Evolutionary conservation across 2,888 invertebrate species (phyloP).

Genomic region (Lingula anatina): DNA sequence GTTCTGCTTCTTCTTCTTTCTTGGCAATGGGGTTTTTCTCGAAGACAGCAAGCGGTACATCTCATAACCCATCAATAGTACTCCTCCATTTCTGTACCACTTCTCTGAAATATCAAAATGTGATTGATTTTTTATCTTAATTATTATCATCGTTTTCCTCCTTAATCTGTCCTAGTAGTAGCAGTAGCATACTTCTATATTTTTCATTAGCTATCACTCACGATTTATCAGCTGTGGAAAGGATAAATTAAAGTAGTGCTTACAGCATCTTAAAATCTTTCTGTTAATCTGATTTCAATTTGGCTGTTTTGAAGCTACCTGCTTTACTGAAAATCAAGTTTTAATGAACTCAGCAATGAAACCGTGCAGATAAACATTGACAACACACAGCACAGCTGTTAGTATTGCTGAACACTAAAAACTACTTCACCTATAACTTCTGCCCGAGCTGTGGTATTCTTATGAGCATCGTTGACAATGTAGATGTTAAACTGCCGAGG

Average conservation of each 20-base stretch:
- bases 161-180: too few relatives aligned
- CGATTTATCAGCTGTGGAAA: too few relatives aligned
- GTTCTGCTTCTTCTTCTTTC: slow-evolving; percentile 50
- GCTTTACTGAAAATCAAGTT: too few relatives aligned
- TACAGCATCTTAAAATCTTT: too few relatives aligned
- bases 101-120: slow-evolving; percentile 61
- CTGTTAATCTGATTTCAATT: too few relatives aligned
- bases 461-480: slow-evolving; percentile 89
- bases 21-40: slow-evolving; percentile 54
- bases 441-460: slow-evolving; percentile 80
- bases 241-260: neutral
- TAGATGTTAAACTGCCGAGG: slow-evolving; percentile 80
- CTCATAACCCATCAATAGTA: slow-evolving; percentile 94
- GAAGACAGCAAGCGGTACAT: slow-evolving; percentile 80
- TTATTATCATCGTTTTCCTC: too few relatives aligned
- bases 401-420: neutral
- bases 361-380: slow-evolving; percentile 48
- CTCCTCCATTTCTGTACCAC: slow-evolving; percentile 86
- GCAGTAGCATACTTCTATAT: too few relatives aligned
- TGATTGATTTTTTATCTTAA: too few relatives aligned
- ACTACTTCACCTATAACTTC: slow-evolving; percentile 59
- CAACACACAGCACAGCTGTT: slow-evolving; percentile 34
- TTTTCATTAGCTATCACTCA: too few relatives aligned
- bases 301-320: too few relatives aligned
- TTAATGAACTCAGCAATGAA: neutral